Percentiles rank a stretch among this genome's conserved stretches.
These are phyloP conservation scores for Clarias pachynema DNA, from an alignment of 2,797 vertebrate species.

Conservation along the genomic window DNA sequence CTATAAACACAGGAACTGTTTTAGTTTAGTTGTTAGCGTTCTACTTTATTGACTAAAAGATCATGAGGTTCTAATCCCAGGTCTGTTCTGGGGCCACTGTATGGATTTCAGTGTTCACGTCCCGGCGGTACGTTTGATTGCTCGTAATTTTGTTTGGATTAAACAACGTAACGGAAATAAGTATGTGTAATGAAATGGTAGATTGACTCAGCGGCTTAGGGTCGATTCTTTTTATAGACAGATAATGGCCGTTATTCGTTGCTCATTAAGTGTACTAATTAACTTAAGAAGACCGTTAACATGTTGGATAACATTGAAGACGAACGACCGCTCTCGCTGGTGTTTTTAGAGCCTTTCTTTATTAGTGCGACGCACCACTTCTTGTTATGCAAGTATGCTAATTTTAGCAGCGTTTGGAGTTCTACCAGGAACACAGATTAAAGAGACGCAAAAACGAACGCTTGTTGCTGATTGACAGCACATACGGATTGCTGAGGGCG, in stretches of 20 bases:
- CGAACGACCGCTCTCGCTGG: too few species aligned
- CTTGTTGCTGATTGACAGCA: slow-evolving; percentile 32
- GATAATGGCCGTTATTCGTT: too few species aligned
- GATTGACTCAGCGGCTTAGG: too few species aligned
- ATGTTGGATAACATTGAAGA: too few species aligned
- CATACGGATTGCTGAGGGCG: slow-evolving; percentile 21
- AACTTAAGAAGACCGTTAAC: too few species aligned
- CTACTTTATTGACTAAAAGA: background rate
- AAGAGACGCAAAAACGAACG: slow-evolving; percentile 15
- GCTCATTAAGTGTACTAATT: too few species aligned
- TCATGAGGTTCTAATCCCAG: background rate
- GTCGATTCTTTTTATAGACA: too few species aligned
- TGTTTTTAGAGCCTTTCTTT: too few species aligned
- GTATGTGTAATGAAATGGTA: too few species aligned
- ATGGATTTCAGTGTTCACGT: background rate
- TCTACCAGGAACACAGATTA: slow-evolving; percentile 15
- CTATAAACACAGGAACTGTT: background rate
- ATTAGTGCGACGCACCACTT: background rate
- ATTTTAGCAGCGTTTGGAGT: background rate
- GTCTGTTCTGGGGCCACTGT: background rate
- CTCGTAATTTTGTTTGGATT: background rate
- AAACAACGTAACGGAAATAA: background rate
- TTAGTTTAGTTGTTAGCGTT: too few species aligned
- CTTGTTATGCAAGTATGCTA: slow-evolving; percentile 1
- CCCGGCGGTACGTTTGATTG: background rate